These are phyloP conservation scores for Calidris pugnax DNA, from an alignment of 2,113 vertebrate species.

Conservation along the genomic window DNA sequence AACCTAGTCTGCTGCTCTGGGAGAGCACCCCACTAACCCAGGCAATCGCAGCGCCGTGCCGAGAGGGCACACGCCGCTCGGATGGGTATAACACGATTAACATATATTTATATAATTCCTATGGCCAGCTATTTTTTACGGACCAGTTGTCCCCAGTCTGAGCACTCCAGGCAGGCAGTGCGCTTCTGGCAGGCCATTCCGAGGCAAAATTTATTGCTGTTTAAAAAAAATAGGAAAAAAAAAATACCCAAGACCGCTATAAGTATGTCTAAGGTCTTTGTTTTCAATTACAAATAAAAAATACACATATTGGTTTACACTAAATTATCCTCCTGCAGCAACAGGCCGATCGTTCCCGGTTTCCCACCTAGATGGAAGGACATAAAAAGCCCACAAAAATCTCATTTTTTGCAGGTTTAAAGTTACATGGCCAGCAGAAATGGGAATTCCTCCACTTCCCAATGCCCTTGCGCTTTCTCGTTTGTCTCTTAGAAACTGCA, in stretches of 20 bases:
- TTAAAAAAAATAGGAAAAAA: neutral
- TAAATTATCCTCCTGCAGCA: neutral
- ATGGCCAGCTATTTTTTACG: neutral
- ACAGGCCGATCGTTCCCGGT: neutral
- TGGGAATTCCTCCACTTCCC: neutral
- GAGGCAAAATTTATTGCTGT: neutral
- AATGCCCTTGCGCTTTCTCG: neutral
- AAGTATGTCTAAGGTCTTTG: neutral
- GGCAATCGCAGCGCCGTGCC: accelerated
- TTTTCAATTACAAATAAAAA: neutral
- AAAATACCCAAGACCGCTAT: neutral
- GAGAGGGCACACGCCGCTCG: neutral
- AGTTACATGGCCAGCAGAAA: neutral
- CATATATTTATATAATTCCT: neutral
- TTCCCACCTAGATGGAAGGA: neutral
- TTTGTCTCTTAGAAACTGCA: neutral
- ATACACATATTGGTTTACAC: neutral
- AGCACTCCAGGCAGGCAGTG: neutral
- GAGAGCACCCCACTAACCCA: neutral
- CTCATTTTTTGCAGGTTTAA: neutral
- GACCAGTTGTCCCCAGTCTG: neutral
- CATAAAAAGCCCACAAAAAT: neutral
- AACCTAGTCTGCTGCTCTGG: accelerated
- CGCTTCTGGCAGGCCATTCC: neutral
- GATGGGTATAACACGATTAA: neutral